These are phyloP conservation scores for Periophthalmus modestus DNA, from an alignment of 2,113 vertebrate species.

Conservation along the genomic window DNA sequence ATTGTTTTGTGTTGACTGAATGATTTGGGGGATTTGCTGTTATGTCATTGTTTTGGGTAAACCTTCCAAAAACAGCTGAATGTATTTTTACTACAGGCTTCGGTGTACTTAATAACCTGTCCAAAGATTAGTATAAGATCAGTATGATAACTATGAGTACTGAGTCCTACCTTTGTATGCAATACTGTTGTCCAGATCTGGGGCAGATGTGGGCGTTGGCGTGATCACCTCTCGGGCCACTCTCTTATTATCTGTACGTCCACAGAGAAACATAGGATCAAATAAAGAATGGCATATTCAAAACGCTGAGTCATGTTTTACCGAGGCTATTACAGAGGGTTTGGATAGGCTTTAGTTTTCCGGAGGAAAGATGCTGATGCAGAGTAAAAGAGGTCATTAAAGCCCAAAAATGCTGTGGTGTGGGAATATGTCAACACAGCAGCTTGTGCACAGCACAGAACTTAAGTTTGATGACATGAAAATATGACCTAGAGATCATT, in stretches of 20 bases:
- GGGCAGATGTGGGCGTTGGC: slow-evolving; percentile 41
- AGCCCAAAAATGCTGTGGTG: not conserved
- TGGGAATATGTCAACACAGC: slow-evolving; percentile 15
- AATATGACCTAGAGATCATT: slow-evolving; percentile 17
- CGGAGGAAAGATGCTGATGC: not conserved
- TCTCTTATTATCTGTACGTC: slow-evolving; percentile 46
- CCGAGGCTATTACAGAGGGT: not conserved
- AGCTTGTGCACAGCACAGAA: slow-evolving; percentile 9
- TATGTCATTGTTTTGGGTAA: not conserved
- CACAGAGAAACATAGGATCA: not conserved
- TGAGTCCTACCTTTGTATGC: slow-evolving; percentile 70
- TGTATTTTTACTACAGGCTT: not conserved
- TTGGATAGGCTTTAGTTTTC: not conserved
- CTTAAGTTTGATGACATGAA: not conserved
- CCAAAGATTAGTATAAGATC: not conserved
- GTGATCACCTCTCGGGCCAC: slow-evolving; percentile 42
- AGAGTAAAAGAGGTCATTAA: slow-evolving; percentile 6
- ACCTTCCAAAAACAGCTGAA: not conserved
- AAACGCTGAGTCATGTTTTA: not conserved
- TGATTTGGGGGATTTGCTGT: not conserved
- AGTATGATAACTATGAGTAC: not conserved
- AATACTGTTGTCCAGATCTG: slow-evolving; percentile 59
- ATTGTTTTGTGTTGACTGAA: not conserved
- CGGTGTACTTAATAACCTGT: not conserved
- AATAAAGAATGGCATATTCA: not conserved